Evolutionary conservation across 2,888 invertebrate genomes (phyloP).

Genomic region (Sphaerophoria taeniata): DNA sequence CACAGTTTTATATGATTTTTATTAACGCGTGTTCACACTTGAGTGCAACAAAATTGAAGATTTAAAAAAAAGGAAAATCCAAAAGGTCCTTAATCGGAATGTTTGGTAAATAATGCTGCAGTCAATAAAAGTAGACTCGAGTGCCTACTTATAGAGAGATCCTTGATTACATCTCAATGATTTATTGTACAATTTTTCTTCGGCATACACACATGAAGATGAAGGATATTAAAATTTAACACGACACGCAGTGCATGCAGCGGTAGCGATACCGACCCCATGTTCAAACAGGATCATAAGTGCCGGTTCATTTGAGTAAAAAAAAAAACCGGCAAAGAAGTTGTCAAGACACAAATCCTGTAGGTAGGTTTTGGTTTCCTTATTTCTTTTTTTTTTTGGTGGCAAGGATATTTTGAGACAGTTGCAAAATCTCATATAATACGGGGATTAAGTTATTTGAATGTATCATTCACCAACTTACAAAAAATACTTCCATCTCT

Average conservation of each 20-base stretch:
- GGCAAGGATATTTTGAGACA: constrained; percentile 60
- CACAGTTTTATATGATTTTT: constrained; percentile 45
- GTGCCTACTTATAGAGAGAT: constrained; percentile 24
- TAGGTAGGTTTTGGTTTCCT: constrained; percentile 35
- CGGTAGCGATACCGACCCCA: neutral
- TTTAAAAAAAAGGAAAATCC: constrained; percentile 46
- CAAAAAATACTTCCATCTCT: constrained; percentile 24
- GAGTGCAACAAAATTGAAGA: constrained; percentile 58
- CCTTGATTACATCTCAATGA: constrained; percentile 68
- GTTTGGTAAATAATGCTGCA: constrained; percentile 73
- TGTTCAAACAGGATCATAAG: constrained; percentile 58
- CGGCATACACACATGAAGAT: neutral
- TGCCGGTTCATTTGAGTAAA: constrained; percentile 60
- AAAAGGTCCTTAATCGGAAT: constrained; percentile 69
- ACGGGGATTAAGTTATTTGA: constrained; percentile 71
- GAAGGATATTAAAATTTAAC: constrained; percentile 56
- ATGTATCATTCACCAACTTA: constrained; percentile 41
- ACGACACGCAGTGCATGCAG: constrained; percentile 21
- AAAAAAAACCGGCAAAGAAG: neutral
- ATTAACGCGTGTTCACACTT: constrained; percentile 77
- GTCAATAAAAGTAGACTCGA: constrained; percentile 61
- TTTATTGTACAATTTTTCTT: constrained; percentile 42
- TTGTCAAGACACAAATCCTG: too few species aligned
- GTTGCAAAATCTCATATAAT: constrained; percentile 69
- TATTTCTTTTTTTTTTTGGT: constrained; percentile 37